Percentiles rank a stretch among this genome's conserved stretches.
Evolutionary conservation across 64 coral and sea anemone genomes (phyloP).

Genomic region (Trachythela sp.): DNA sequence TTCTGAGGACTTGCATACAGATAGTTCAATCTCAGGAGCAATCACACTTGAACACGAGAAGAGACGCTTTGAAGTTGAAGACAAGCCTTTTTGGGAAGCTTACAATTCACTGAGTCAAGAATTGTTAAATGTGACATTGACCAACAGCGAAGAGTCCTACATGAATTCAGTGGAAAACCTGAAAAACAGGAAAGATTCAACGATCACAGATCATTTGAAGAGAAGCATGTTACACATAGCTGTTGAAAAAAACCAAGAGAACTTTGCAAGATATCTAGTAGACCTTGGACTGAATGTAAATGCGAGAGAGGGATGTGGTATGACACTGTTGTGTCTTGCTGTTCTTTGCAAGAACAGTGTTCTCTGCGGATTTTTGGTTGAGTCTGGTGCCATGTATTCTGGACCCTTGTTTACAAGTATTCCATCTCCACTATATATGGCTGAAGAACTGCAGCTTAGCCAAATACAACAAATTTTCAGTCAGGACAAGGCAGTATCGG

Average conservation of each 20-base stretch:
- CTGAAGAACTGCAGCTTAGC: not conserved
- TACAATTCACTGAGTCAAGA: not conserved
- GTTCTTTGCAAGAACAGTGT: not conserved
- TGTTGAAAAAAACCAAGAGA: not conserved
- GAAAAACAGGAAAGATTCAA: not conserved
- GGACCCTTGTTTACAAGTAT: conserved; percentile 10
- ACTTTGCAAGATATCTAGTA: not conserved
- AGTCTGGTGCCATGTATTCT: not conserved
- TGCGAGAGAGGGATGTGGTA: conserved; percentile 28
- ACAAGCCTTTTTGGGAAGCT: conserved; percentile 30
- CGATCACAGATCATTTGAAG: not conserved
- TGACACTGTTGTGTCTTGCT: not conserved
- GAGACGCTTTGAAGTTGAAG: conserved; percentile 32
- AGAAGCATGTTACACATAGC: conserved; percentile 17
- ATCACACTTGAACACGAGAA: conserved; percentile 25
- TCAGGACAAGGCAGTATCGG: not conserved
- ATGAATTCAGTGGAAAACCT: not conserved
- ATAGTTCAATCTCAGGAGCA: no score
- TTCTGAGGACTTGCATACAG: not conserved
- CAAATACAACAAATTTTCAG: not conserved
- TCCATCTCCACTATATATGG: not conserved
- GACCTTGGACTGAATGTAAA: conserved; percentile 25
- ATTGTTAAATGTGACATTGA: not conserved
- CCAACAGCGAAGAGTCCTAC: not conserved
- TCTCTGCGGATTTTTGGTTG: not conserved